phyloP scores from a whole-genome alignment of 1,140 invertebrate species.

The Drosophila novamexicana region DNA sequence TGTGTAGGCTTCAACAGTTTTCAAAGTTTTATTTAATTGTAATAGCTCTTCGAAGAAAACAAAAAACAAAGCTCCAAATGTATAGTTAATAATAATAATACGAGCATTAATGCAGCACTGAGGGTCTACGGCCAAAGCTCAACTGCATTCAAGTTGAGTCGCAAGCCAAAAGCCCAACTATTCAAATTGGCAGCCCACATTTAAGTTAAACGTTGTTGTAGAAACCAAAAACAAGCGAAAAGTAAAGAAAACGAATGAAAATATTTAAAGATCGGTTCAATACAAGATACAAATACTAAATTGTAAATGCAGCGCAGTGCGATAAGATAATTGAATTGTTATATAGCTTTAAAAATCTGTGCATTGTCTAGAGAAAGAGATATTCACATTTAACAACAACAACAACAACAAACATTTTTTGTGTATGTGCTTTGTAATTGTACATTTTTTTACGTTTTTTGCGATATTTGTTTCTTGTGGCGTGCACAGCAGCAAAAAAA shows the following conservation, averaged over 20 bases:
- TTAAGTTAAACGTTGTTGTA: slow-evolving; percentile 37
- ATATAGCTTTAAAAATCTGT: slow-evolving; percentile 51
- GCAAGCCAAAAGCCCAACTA: slow-evolving; percentile 7
- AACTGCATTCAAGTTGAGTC: slow-evolving; percentile 12
- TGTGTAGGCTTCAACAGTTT: slow-evolving; percentile 26
- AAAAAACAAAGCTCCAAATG: slow-evolving; percentile 25
- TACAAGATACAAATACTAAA: slow-evolving; percentile 13
- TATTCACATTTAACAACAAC: slow-evolving; percentile 32
- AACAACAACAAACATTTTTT: slow-evolving; percentile 40
- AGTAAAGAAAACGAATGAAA: slow-evolving; percentile 7
- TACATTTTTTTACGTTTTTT: slow-evolving; percentile 60
- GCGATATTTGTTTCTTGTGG: slow-evolving; percentile 34
- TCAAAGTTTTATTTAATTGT: slow-evolving; percentile 15
- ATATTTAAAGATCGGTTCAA: slow-evolving; percentile 14
- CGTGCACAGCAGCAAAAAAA: slow-evolving; percentile 7
- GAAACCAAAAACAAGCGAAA: slow-evolving; percentile 20
- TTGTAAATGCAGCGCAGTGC: slow-evolving; percentile 15
- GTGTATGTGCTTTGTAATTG: slow-evolving; percentile 73
- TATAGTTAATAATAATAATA: slow-evolving; percentile 31
- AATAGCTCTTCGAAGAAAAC: slow-evolving; percentile 18
- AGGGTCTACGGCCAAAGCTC: slow-evolving; percentile 21
- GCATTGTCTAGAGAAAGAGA: slow-evolving; percentile 23
- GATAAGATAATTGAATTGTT: slow-evolving; percentile 34
- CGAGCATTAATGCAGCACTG: slow-evolving; percentile 26
- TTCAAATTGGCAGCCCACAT: slow-evolving; percentile 22